A percentile compares a stretch with the other conserved stretches of the same genome.
Conservation (phyloP, 2,888 invertebrate genomes). For the Trissolcus japonicus region DNA sequence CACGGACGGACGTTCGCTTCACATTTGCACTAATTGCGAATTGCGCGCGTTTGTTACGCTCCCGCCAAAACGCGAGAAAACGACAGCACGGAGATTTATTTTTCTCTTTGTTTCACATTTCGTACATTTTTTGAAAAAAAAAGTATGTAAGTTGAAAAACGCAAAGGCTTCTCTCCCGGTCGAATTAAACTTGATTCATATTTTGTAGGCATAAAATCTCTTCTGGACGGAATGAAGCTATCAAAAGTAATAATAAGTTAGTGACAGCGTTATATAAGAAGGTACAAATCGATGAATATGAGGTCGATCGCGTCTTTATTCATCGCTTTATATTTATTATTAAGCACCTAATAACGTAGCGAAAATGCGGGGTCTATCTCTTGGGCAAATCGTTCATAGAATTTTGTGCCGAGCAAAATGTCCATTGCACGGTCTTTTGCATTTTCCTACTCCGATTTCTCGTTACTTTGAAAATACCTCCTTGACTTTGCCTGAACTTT, state of each 20-base stretch:
- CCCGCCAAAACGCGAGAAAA: slow-evolving; percentile 28
- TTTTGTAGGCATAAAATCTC: too few species aligned
- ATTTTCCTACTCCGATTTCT: slow-evolving; percentile 52
- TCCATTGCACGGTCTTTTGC: slow-evolving; percentile 54
- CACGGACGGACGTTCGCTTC: slow-evolving; percentile 36
- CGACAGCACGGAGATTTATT: slow-evolving; percentile 17
- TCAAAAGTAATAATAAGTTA: slow-evolving; percentile 1
- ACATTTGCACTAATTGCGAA: slow-evolving; percentile 42
- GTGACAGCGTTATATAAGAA: slow-evolving; percentile 18
- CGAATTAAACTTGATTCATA: too few species aligned
- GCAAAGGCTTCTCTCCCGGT: not conserved
- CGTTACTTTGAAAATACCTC: slow-evolving; percentile 55
- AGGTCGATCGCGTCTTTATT: slow-evolving; percentile 41
- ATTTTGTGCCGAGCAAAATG: slow-evolving; percentile 34
- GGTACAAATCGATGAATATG: slow-evolving; percentile 34
- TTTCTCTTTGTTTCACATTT: not conserved
- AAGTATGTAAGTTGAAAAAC: not conserved
- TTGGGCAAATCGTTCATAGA: slow-evolving; percentile 44
- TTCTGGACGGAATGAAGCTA: not conserved
- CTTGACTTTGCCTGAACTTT: slow-evolving; percentile 52
- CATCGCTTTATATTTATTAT: slow-evolving; percentile 54
- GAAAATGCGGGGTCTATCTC: slow-evolving; percentile 38
- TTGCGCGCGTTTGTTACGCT: slow-evolving; percentile 20
- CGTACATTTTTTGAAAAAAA: not conserved
- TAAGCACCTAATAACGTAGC: slow-evolving; percentile 47